Evolutionary conservation across 1,140 invertebrate genomes (phyloP).

Genomic region (Cryptotermes secundus): DNA sequence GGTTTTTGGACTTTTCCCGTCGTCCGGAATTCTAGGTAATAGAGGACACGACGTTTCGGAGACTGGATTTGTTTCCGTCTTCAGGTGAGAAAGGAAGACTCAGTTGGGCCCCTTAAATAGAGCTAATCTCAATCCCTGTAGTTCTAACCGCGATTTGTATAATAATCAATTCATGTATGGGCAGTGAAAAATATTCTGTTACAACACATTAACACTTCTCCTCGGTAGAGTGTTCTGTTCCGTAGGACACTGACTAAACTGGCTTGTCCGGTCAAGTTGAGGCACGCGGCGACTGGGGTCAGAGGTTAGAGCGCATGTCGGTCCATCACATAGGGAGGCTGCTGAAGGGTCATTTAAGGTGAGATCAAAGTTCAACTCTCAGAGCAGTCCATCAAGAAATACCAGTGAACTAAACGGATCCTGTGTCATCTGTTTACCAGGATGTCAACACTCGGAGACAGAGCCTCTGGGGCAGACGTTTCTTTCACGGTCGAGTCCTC

Average conservation of each 20-base stretch:
- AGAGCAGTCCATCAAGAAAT: neutral
- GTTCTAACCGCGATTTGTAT: too few species aligned
- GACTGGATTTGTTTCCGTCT: too few species aligned
- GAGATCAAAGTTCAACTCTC: neutral
- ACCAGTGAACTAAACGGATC: neutral
- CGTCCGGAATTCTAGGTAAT: too few species aligned
- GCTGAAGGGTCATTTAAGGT: neutral
- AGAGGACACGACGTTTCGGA: too few species aligned
- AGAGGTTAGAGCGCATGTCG: neutral
- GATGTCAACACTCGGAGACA: neutral
- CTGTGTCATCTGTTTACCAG: neutral
- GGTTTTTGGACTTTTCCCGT: too few species aligned
- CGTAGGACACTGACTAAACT: neutral
- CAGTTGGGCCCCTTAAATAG: too few species aligned
- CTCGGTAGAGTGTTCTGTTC: neutral
- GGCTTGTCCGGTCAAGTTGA: neutral
- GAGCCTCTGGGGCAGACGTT: neutral
- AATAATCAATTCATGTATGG: too few species aligned
- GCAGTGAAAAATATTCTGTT: neutral
- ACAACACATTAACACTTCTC: neutral
- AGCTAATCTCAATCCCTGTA: too few species aligned
- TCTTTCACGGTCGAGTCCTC: too few species aligned
- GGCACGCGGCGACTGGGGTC: neutral
- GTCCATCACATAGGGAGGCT: slow-evolving; percentile 1
- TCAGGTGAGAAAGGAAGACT: too few species aligned